These are phyloP conservation scores for Tanytarsus gracilentus DNA, from an alignment of 2,888 invertebrate species.

Conservation along the genomic window DNA sequence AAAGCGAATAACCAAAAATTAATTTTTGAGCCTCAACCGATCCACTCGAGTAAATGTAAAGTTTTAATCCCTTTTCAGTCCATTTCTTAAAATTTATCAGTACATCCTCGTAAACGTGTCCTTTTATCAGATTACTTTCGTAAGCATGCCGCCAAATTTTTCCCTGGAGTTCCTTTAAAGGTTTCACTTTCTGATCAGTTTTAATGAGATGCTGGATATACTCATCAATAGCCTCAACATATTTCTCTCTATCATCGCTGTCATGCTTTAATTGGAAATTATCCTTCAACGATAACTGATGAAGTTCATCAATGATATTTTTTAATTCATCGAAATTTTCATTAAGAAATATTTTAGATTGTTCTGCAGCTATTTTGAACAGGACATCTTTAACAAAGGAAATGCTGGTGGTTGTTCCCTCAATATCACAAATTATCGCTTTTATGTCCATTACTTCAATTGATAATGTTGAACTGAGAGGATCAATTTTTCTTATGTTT, in stretches of 20 bases:
- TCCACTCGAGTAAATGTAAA: constrained; percentile 88
- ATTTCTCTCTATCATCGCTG: constrained; percentile 46
- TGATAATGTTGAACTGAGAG: too few relatives aligned
- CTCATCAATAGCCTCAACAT: constrained; percentile 54
- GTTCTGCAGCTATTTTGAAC: constrained; percentile 66
- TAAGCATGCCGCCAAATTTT: constrained; percentile 83
- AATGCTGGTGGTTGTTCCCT: constrained; percentile 65
- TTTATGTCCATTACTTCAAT: constrained; percentile 31
- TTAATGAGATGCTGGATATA: constrained; percentile 77
- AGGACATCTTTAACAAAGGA: constrained; percentile 67
- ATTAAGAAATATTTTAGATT: constrained; percentile 61
- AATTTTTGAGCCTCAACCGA: constrained; percentile 84
- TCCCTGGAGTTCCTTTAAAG: constrained; percentile 83
- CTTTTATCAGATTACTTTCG: constrained; percentile 63
- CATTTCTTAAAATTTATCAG: constrained; percentile 62
- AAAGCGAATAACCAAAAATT: constrained; percentile 64
- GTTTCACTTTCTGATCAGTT: constrained; percentile 64
- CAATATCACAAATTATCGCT: constrained; percentile 54
- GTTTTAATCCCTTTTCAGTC: constrained; percentile 54
- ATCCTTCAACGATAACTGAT: constrained; percentile 53
- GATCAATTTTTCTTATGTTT: too few relatives aligned
- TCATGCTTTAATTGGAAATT: constrained; percentile 45
- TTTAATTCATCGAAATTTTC: constrained; percentile 60
- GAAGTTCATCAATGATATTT: constrained; percentile 56
- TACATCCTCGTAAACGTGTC: constrained; percentile 72